Evolutionary conservation across 2,888 invertebrate species (phyloP), one percentile per base, ranked within the genome.

Genomic region (Drosophila kokeensis): DNA sequence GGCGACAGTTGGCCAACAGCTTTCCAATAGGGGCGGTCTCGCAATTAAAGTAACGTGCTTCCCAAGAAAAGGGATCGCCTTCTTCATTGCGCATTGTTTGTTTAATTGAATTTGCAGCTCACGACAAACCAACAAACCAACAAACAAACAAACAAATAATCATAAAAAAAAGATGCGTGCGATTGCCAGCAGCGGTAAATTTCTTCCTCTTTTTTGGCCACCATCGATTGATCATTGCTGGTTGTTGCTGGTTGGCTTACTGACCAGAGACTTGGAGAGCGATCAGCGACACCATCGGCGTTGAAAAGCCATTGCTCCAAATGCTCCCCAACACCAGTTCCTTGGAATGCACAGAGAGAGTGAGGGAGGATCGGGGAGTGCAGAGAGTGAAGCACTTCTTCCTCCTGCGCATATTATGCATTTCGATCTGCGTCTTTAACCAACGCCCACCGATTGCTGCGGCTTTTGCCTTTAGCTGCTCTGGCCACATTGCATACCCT

Each of bases 241-340:
- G 3, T 3, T 13, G 21, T 21, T 21, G 42, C 21, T 69, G 66
- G 49, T 48, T 21, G 45, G 15, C 36, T 29, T 45, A 45, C 30
- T 64, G 64, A 40, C 34, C 54, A n/a, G 6, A 24, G 45, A 24
- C 15, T 24, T 24, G 6, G 11, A 30, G 42, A 58, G 50, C 57
- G 62, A 87, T 87, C 87, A 73, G 83, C 89, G 66, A 88, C 87
- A 87, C 87, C 90, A 87, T 87, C 90, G 82, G 87, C 83, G 87
- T 90, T 87, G 87, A 87, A 89, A 87, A 77, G 71, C 71, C 66
- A 83, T 73, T 60, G 79, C 82, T 68, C 72, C 85, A 82, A 21
- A 38, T 69, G 53, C 53, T 65, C 67, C 75, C 45, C 40, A 30
- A 21, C 69, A 69, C 21, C 70, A 76, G 89, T 85, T 85, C 85